Percentiles rank a stretch among this genome's conserved stretches.
phyloP scores from a whole-genome alignment of 1,140 invertebrate species.

The Alviniconcha marisindica region DNA sequence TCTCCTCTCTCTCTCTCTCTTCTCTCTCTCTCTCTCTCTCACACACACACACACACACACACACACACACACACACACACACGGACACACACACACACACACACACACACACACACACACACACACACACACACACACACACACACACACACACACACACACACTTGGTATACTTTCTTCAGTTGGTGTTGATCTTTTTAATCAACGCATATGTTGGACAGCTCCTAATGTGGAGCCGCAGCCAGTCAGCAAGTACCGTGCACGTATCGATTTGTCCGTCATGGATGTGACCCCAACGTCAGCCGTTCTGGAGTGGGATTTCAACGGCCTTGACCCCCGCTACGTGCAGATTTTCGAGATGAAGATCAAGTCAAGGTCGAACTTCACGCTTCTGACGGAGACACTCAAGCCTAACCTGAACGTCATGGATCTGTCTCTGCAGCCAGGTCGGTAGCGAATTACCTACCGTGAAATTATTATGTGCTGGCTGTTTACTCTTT shows the following conservation, averaged over 20 bases:
- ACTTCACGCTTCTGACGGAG: slow-evolving; percentile 24
- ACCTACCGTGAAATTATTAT: too few relatives aligned
- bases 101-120: too few relatives aligned
- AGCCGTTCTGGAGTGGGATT: not conserved
- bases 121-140: too few relatives aligned
- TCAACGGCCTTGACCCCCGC: slow-evolving; percentile 26
- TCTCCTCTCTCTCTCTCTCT: not conserved
- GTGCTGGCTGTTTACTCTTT: too few relatives aligned
- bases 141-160: too few relatives aligned
- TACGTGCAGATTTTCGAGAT: slow-evolving; percentile 27
- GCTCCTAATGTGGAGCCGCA: not conserved
- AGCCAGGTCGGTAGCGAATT: slow-evolving; percentile 23
- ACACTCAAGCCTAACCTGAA: not conserved
- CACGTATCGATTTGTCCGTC: not conserved
- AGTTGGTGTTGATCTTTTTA: too few relatives aligned
- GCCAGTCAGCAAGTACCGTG: not conserved
- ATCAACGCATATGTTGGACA: too few relatives aligned
- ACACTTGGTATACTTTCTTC: too few relatives aligned
- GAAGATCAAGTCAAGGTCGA: slow-evolving; percentile 37
- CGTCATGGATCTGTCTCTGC: slow-evolving; percentile 14
- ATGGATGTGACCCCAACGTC: not conserved
- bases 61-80: too few relatives aligned
- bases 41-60: too few relatives aligned
- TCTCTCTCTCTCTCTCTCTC: slow-evolving; percentile 24
- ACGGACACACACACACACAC: too few relatives aligned